Percentiles rank a stretch among this genome's conserved stretches.
These are phyloP conservation scores for Cavia porcellus DNA, from an alignment of 2,113 vertebrate species.

Conservation along the genomic window DNA sequence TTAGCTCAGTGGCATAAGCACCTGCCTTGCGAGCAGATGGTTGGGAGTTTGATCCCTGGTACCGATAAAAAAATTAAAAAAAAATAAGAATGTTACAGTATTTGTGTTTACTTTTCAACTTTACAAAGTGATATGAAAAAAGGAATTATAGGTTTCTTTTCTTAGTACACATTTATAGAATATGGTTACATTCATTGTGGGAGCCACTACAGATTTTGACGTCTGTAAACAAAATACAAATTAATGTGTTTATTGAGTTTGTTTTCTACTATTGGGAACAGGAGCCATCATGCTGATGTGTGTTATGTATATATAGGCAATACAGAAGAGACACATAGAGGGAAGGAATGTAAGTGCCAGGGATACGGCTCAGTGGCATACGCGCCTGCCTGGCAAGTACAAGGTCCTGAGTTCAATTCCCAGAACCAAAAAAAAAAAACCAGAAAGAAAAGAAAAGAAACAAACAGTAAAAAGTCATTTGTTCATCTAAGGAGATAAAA, in stretches of 20 bases:
- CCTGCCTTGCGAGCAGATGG: too few species aligned
- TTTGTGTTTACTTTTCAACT: constrained; percentile 56
- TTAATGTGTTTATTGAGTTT: not conserved
- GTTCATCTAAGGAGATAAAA: constrained; percentile 5
- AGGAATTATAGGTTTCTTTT: not conserved
- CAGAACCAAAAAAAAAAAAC: too few species aligned
- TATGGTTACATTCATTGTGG: not conserved
- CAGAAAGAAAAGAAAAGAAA: too few species aligned
- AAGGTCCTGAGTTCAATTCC: too few species aligned
- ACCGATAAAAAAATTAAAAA: too few species aligned
- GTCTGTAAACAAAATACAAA: constrained; percentile 1
- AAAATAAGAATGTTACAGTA: not conserved
- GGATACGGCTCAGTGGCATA: too few species aligned
- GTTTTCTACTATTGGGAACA: not conserved
- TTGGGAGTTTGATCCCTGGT: too few species aligned
- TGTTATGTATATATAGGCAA: not conserved
- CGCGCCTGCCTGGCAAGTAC: too few species aligned
- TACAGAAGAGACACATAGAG: not conserved
- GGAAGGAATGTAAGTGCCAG: not conserved
- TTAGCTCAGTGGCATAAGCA: too few species aligned
- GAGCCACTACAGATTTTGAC: constrained; percentile 7
- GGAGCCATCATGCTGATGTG: not conserved
- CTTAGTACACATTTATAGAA: not conserved
- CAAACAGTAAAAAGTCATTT: not conserved
- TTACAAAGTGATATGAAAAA: constrained; percentile 1